These are phyloP conservation scores for Ormyrus pomaceus DNA, from an alignment of 2,888 invertebrate species.

Conservation along the genomic window DNA sequence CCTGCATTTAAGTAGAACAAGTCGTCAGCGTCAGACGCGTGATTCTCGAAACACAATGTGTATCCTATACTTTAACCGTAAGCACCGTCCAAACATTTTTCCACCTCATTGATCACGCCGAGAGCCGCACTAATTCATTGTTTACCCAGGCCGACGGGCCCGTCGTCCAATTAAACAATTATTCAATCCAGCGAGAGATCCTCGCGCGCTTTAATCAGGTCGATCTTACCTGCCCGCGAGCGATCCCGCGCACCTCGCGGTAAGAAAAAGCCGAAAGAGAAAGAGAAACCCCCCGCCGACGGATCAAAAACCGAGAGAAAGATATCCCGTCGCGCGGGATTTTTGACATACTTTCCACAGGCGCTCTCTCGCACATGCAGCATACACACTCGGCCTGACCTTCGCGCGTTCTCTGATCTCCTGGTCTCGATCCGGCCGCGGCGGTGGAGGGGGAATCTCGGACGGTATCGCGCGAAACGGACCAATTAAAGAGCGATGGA, in stretches of 20 bases:
- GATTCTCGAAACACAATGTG: too few species aligned
- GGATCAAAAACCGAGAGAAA: slow-evolving; percentile 15
- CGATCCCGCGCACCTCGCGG: background rate
- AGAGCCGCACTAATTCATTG: too few species aligned
- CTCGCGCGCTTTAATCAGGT: slow-evolving; percentile 35
- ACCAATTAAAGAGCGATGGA: slow-evolving; percentile 48
- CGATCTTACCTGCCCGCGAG: slow-evolving; percentile 21
- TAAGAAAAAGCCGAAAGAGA: slow-evolving; percentile 42
- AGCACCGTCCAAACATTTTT: too few species aligned
- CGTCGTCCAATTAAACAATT: too few species aligned
- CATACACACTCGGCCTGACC: slow-evolving; percentile 66
- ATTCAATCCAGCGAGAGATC: too few species aligned
- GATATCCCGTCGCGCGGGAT: slow-evolving; percentile 67
- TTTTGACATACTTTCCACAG: slow-evolving; percentile 74
- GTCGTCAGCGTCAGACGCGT: too few species aligned
- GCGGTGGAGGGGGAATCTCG: slow-evolving; percentile 34
- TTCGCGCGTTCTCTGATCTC: slow-evolving; percentile 64
- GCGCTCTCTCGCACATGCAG: background rate
- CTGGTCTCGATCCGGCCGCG: slow-evolving; percentile 34
- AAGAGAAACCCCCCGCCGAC: slow-evolving; percentile 34
- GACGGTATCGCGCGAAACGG: slow-evolving; percentile 38
- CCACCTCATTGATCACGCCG: too few species aligned
- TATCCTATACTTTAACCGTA: too few species aligned
- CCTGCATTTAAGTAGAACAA: too few species aligned
- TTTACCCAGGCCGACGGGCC: too few species aligned